Evolutionary conservation across 37 sponge, comb jelly and placozoan genomes (phyloP).

Genomic region (Bolinopsis microptera): DNA sequence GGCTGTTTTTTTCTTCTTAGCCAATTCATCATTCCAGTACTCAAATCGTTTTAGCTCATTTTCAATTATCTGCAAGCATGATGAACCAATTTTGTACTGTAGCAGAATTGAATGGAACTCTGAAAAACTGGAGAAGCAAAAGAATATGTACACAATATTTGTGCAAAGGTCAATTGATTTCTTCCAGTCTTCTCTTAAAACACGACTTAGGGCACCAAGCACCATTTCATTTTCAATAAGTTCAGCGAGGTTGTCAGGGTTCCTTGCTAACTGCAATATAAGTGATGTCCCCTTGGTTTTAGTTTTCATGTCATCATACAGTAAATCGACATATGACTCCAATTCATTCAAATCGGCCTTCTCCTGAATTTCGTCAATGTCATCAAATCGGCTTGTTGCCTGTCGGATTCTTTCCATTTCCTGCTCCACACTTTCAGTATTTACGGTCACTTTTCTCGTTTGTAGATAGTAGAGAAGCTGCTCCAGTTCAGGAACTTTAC

Average conservation of each 20-base stretch:
- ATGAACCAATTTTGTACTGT: conserved; percentile 87
- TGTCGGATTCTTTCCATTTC: conserved; percentile 51
- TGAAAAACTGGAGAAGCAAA: conserved; percentile 94
- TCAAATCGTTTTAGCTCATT: conserved; percentile 82
- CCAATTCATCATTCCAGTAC: conserved; percentile 73
- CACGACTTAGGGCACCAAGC: conserved; percentile 85
- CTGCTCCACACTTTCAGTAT: conserved; percentile 55
- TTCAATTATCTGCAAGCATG: conserved; percentile 82
- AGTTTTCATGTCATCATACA: conserved; percentile 84
- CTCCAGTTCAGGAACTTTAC: conserved; percentile 82
- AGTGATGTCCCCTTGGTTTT: conserved; percentile 82
- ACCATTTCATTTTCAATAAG: conserved; percentile 80
- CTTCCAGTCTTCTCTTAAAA: conserved; percentile 95
- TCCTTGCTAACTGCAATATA: conserved; percentile 90
- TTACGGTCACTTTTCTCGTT: conserved; percentile 67
- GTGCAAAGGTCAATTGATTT: conserved; percentile 88
- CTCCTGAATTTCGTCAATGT: conserved; percentile 69
- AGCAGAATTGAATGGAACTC: conserved; percentile 81
- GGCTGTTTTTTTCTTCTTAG: conserved; percentile 73
- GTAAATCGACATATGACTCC: conserved; percentile 79
- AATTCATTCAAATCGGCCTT: conserved; percentile 79
- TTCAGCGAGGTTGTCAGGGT: conserved; percentile 89
- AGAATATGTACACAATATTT: conserved; percentile 94
- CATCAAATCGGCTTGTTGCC: conserved; percentile 40
- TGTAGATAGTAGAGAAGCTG: conserved; percentile 85